Evolutionary conservation across 2,113 vertebrate genomes (phyloP), one percentile per base, ranked within the genome.

Genomic region (Trochalopteron elliotii): DNA sequence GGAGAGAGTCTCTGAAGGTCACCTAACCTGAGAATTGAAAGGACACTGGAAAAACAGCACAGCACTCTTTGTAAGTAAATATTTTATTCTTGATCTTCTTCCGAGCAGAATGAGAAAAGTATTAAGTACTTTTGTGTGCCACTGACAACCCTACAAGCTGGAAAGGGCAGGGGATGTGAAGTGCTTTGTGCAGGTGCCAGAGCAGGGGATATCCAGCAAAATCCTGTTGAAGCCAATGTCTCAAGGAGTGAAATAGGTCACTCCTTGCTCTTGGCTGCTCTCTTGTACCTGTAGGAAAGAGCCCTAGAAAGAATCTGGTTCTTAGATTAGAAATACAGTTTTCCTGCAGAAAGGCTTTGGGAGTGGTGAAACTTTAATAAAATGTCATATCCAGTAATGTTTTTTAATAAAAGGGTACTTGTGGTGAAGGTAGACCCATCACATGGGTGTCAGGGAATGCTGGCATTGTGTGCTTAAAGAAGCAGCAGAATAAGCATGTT

Each of bases 41-140:
- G 67, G 37, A 35, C 90, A 57, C 79, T 76, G 79, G 63, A 92
- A 94, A 89, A 89, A 75, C 71, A 86, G 65, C 69, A 57, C 45
- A 45, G 35, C 40, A 10, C 18, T 37, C 21, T 81, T 92, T 18
- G 22, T 56, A 96, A 89, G 60, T 93, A 83, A 88, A 90, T 77
- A 82, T 93, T 92, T 96, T 70, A 90, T 87, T 82, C 79, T 83
- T 90, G 72, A 69, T 96, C 87, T 96, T 95, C 90, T 90, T 89
- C 49, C 40, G 47, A 50, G 65, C 63, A 94, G 67, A 86, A 69
- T 59, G 37, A 81, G 61, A 19, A 71, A 79, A 84, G 61, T 28
- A 68, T 35, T 75, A 56, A 93, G 49, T 20, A 10, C 18, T 74
- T 88, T n/a, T 59, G 85, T 81, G n/a, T 88, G 85, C 30, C 68